Percentiles rank a stretch among this genome's conserved stretches.
phyloP scores from a whole-genome alignment of 2,888 invertebrate genomes.

The Amblyjoppa proteus region DNA sequence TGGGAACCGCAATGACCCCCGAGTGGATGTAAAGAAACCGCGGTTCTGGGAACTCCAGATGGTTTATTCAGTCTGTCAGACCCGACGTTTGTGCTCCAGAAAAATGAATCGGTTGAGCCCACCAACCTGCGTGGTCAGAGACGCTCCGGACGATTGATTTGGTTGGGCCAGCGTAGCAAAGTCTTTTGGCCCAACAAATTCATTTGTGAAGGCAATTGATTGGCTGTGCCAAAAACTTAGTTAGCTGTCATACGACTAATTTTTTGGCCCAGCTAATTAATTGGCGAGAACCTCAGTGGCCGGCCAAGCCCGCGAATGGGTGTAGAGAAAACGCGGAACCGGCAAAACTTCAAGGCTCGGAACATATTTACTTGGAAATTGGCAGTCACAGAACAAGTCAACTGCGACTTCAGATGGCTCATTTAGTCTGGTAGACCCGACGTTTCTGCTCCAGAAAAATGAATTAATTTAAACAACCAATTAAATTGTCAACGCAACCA shows the following conservation, averaged over 20 bases:
- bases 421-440: not conserved
- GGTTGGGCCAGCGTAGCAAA: no score
- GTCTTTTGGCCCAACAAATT: no score
- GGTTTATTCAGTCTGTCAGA: slow-evolving; percentile 16
- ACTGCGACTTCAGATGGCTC: slow-evolving; percentile 4
- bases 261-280: no score
- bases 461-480: no score
- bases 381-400: slow-evolving; percentile 4
- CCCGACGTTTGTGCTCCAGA: not conserved
- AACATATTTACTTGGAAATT: slow-evolving; percentile 38
- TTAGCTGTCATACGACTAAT: no score
- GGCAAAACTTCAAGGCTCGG: not conserved
- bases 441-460: not conserved
- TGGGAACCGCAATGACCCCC: slow-evolving; percentile 11
- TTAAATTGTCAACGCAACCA: no score
- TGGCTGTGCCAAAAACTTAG: no score
- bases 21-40: not conserved
- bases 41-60: not conserved
- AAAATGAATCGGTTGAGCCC: no score
- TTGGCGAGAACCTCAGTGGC: slow-evolving; percentile 13
- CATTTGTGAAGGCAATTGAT: no score
- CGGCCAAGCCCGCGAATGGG: slow-evolving; percentile 2
- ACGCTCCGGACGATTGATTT: no score
- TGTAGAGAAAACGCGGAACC: not conserved
- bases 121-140: no score